Conservation (phyloP, 2,888 invertebrate species). For the Lissocephala sabroskyi region DNA sequence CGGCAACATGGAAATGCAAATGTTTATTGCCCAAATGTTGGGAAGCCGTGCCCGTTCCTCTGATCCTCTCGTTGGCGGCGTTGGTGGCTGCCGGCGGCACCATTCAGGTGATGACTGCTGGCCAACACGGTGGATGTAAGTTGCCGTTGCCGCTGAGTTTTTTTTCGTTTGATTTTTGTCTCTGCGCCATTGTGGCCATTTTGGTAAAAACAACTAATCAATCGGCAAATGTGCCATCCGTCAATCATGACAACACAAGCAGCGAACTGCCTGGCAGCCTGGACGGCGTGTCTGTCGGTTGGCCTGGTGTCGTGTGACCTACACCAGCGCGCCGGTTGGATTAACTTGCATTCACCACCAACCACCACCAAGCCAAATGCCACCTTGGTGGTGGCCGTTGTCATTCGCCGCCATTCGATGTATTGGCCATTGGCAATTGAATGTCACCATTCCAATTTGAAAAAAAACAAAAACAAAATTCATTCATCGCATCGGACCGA, state of each 20-base stretch:
- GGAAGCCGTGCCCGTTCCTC: neutral
- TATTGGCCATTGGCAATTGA: slow-evolving; percentile 24
- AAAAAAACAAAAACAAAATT: no score
- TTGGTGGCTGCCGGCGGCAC: neutral
- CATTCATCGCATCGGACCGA: slow-evolving; percentile 32
- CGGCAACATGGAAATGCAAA: slow-evolving; percentile 48
- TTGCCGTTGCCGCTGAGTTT: slow-evolving; percentile 7
- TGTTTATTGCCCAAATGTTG: slow-evolving; percentile 53
- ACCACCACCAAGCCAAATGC: no score
- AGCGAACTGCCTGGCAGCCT: neutral
- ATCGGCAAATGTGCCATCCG: slow-evolving; percentile 64
- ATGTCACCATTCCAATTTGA: slow-evolving; percentile 61
- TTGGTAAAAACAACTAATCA: slow-evolving; percentile 65
- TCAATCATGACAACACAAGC: slow-evolving; percentile 42
- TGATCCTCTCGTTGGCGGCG: neutral
- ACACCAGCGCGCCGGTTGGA: slow-evolving; percentile 18
- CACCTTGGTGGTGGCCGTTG: slow-evolving; percentile 43
- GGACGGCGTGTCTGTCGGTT: no score
- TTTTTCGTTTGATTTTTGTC: slow-evolving; percentile 1
- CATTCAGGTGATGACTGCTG: slow-evolving; percentile 53
- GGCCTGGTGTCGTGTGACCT: slow-evolving; percentile 13
- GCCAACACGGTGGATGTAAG: slow-evolving; percentile 17
- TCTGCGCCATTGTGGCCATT: slow-evolving; percentile 39
- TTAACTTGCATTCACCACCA: slow-evolving; percentile 54
- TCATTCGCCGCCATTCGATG: slow-evolving; percentile 7